phyloP scores from a whole-genome alignment of 92 coral and sea anemone genomes.

The Epizoanthus rinbou region DNA sequence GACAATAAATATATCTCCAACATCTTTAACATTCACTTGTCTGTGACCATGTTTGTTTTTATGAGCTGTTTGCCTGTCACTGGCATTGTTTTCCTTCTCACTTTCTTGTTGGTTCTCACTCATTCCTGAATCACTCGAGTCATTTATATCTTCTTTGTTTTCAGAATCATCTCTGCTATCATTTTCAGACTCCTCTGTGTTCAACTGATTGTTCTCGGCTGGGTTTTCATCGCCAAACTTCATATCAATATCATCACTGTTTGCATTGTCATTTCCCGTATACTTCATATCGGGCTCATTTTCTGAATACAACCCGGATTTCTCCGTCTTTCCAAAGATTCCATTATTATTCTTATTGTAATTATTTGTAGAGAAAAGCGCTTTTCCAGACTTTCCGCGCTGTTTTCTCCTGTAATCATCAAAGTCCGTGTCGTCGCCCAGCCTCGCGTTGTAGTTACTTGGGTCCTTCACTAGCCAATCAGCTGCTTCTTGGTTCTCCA shows the following conservation, averaged over 20 bases:
- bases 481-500: conserved; percentile 82
- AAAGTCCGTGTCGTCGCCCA: conserved; percentile 39
- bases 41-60: background rate
- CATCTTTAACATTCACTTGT: conserved; percentile 20
- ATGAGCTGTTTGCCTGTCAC: background rate
- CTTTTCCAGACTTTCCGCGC: background rate
- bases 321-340: conserved; percentile 3
- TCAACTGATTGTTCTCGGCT: background rate
- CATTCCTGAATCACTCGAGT: background rate
- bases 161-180: background rate
- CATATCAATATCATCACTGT: background rate
- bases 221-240: conserved; percentile 5
- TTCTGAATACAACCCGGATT: conserved; percentile 7
- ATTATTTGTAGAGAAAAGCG: background rate
- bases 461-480: conserved; percentile 87
- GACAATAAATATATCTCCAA: conserved; percentile 24
- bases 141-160: background rate
- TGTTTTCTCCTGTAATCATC: background rate
- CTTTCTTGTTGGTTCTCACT: background rate
- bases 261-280: background rate
- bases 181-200: background rate
- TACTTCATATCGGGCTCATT: background rate
- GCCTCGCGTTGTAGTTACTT: conserved; percentile 54
- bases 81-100: background rate
- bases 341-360: conserved; percentile 24